A percentile compares a stretch with the other conserved stretches of the same genome.
Conservation (phyloP, 1,140 invertebrate species). For the Drosophila athabasca region DNA sequence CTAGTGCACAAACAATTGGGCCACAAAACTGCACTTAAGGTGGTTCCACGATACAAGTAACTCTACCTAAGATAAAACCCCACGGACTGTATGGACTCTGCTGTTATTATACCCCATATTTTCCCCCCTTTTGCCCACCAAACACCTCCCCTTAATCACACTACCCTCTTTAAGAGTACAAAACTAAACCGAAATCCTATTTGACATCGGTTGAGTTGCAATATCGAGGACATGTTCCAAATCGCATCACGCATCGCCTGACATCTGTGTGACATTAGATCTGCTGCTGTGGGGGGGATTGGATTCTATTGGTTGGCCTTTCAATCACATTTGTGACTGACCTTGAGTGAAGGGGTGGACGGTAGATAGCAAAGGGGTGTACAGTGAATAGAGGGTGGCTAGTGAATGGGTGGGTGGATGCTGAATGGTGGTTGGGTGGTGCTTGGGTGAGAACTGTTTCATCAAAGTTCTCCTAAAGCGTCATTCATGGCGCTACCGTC, state of each 20-base stretch:
- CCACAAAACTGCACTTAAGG: too few relatives aligned
- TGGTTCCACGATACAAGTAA: too few relatives aligned
- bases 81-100: too few relatives aligned
- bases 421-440: too few relatives aligned
- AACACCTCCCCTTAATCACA: too few relatives aligned
- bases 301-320: conserved; percentile 46
- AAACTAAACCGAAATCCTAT: conserved; percentile 29
- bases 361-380: too few relatives aligned
- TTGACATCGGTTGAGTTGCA: conserved; percentile 39
- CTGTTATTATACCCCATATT: too few relatives aligned
- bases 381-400: not conserved
- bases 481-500: conserved; percentile 59
- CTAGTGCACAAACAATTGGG: too few relatives aligned
- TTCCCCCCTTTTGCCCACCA: too few relatives aligned
- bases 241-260: conserved; percentile 26
- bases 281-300: not conserved
- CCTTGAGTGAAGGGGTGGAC: conserved; percentile 14
- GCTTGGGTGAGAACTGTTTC: conserved; percentile 1
- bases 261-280: conserved; percentile 43
- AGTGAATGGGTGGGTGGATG: not conserved
- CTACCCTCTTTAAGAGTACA: too few relatives aligned
- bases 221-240: conserved; percentile 26
- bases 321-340: conserved; percentile 47
- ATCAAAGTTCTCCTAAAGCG: conserved; percentile 48
- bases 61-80: too few relatives aligned